Evolutionary conservation across 2,113 vertebrate genomes (phyloP).

Genomic region (Perccottus glenii): DNA sequence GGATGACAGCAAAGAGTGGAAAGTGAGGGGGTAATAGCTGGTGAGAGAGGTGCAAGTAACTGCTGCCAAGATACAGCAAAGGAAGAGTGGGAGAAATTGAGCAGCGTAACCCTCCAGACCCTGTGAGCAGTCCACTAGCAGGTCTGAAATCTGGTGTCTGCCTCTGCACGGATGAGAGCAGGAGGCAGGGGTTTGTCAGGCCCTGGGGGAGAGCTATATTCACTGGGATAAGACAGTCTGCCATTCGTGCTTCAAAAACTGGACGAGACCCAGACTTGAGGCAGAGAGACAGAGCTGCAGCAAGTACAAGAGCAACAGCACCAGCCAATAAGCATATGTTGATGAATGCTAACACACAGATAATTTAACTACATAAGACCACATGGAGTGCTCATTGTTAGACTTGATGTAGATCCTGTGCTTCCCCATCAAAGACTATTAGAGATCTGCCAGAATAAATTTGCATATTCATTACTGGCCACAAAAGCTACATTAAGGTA

Average conservation of each 20-base stretch:
- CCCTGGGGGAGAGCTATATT: conserved; percentile 37
- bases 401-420: too few species aligned
- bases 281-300: conserved; percentile 47
- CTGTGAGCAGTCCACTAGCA: conserved; percentile 57
- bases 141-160: conserved; percentile 52
- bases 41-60: conserved; percentile 61
- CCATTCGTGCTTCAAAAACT: conserved; percentile 40
- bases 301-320: conserved; percentile 31
- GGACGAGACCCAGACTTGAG: conserved; percentile 35
- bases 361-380: neutral
- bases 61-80: conserved; percentile 66
- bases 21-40: conserved; percentile 60
- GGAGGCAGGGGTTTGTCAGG: conserved; percentile 31
- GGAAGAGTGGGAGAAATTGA: conserved; percentile 64
- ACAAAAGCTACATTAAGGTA: too few species aligned
- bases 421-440: too few species aligned
- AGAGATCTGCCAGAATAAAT: too few species aligned
- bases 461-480: too few species aligned
- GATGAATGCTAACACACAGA: conserved; percentile 2
- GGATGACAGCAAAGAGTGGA: conserved; percentile 46
- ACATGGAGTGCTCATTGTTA: too few species aligned
- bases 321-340: conserved; percentile 27
- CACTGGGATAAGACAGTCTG: conserved; percentile 47
- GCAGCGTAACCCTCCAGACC: conserved; percentile 65
- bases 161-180: conserved; percentile 27